Conservation (phyloP, 2,888 invertebrate species). For the Eubasilissa splendida region DNA sequence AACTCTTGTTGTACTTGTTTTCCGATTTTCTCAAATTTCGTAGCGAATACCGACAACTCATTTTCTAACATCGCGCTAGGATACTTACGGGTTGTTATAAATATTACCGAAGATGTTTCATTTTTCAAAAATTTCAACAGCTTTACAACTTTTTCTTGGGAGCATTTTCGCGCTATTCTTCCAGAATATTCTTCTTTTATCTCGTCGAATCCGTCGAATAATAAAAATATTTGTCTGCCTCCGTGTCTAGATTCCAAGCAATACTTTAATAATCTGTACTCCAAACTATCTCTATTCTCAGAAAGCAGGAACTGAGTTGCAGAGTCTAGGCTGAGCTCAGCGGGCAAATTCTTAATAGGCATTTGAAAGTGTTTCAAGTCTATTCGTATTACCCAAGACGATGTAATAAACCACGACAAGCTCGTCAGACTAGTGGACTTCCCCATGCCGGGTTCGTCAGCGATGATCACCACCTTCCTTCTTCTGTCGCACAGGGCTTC, state of each 20-base stretch:
- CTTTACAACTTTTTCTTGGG: conserved; percentile 1
- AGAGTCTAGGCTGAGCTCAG: not conserved
- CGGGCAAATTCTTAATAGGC: not conserved
- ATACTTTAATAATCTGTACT: not conserved
- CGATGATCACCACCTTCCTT: not conserved
- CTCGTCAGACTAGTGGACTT: conserved; percentile 29
- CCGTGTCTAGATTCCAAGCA: not conserved
- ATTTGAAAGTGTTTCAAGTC: conserved; percentile 11
- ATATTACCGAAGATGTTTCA: not conserved
- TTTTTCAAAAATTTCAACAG: conserved; percentile 17
- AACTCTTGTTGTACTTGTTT: not conserved
- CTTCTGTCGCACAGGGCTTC: not conserved
- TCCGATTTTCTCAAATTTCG: not conserved
- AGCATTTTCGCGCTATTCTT: not conserved
- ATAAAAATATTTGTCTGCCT: not conserved
- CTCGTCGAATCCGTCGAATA: conserved; percentile 36
- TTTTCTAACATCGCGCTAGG: not conserved
- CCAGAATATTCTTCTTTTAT: conserved; percentile 1
- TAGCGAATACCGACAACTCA: conserved; percentile 10
- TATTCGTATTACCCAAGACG: conserved; percentile 11
- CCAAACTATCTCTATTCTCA: not conserved
- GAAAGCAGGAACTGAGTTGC: not conserved
- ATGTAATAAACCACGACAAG: not conserved
- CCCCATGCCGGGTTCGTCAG: conserved; percentile 29
- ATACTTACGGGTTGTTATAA: not conserved